Evolutionary conservation across 2,888 invertebrate genomes (phyloP).

Genomic region (Cephus pygmeus): DNA sequence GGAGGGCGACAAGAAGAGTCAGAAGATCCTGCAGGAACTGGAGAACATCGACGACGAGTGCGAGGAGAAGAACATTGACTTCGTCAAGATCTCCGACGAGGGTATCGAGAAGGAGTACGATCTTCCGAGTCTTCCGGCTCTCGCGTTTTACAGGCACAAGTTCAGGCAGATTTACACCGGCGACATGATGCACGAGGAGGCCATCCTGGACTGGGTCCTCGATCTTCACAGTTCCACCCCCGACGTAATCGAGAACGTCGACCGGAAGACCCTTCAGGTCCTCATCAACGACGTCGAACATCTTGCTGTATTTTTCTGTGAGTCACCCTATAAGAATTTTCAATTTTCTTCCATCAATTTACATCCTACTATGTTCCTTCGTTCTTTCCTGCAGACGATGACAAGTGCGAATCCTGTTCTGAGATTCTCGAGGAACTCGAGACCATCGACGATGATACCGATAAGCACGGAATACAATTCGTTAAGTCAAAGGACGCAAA

Average conservation of each 20-base stretch:
- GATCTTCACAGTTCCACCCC: slow-evolving; percentile 85
- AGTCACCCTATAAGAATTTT: background rate
- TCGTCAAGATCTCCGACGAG: slow-evolving; percentile 91
- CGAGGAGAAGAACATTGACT: slow-evolving; percentile 90
- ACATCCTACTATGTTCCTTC: slow-evolving; percentile 6
- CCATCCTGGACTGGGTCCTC: slow-evolving; percentile 89
- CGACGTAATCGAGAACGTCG: slow-evolving; percentile 91
- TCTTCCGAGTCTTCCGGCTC: slow-evolving; percentile 80
- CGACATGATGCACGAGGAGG: slow-evolving; percentile 92
- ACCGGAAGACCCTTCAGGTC: slow-evolving; percentile 88
- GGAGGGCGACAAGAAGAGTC: slow-evolving; percentile 89
- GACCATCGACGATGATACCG: slow-evolving; percentile 92
- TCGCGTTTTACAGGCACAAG: slow-evolving; percentile 88
- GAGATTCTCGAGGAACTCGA: slow-evolving; percentile 89
- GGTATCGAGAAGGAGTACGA: slow-evolving; percentile 90
- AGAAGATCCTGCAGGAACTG: slow-evolving; percentile 86
- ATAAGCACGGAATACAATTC: slow-evolving; percentile 92
- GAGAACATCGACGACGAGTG: slow-evolving; percentile 95
- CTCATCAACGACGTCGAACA: slow-evolving; percentile 91
- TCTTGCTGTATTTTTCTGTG: slow-evolving; percentile 91
- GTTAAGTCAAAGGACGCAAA: slow-evolving; percentile 93
- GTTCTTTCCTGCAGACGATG: slow-evolving; percentile 74
- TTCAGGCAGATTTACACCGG: slow-evolving; percentile 90
- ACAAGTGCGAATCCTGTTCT: slow-evolving; percentile 86
- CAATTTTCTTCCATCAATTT: background rate